Base-by-base conservation (phyloP, 2,888 invertebrate species). In the Tetanocera ferruginea region DNA sequence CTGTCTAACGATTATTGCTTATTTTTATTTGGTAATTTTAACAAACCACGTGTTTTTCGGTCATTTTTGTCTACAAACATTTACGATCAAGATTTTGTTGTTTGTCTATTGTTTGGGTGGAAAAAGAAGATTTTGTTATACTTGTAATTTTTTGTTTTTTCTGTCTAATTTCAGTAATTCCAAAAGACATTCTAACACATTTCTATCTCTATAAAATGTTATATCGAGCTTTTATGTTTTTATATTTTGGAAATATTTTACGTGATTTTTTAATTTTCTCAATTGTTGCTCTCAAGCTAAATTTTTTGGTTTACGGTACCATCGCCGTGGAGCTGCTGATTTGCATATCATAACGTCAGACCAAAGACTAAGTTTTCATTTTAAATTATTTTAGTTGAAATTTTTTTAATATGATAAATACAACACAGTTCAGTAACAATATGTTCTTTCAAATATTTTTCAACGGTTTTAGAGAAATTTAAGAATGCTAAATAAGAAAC, bases 11-110 rank as follows among this genome's bases (percentile, higher is more conserved):
- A 37, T 25, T 51, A 25, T 57, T 37, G 34, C 72, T 52, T 60
- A 60, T 23, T 62, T 73, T 49, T 73, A 52, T 67, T 67, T 67
- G 66, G 67, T 34, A 66, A 55, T 67, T 52, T 55, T n/a, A 67
- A 43, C 52, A 37, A n/a, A 23, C 72, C 60, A 55, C 43, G 72
- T 55, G 52, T 49, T 34, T 49, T 34, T 49, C 49, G 11, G 51
- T 19, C 6, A 52, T 37, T 34, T 75, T 52, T 75, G 62, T 62
- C 23, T 5, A 51, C 11, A 25, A 52, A 66, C 66, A 64, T 52
- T 64, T 52, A 67, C 25, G 75, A 75, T 31, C 52, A 75, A 11
- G 75, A 67, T 17, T 75, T 66, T 11, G 3, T 23, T 23, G 55
- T 55, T 19, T 5, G 19, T n/a, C 28, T 60, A 5, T 60, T 25